phyloP scores from a whole-genome alignment of 2,797 vertebrate species.

The Pangasius sanitwongsei region DNA sequence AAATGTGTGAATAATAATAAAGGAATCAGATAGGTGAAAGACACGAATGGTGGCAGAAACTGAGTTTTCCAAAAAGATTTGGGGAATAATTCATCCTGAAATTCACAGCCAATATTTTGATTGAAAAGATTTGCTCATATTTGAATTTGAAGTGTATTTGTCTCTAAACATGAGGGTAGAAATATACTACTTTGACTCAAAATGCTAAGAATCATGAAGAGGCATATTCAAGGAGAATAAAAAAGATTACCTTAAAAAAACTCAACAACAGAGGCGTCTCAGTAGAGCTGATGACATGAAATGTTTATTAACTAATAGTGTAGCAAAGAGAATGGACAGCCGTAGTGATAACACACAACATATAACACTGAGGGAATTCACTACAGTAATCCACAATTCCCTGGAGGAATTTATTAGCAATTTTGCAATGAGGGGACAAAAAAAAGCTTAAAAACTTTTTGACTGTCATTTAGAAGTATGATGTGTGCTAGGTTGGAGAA shows the following conservation, averaged over 20 bases:
- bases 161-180: background rate
- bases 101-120: background rate
- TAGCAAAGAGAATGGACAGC: background rate
- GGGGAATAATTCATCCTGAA: background rate
- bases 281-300: background rate
- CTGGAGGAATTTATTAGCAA: background rate
- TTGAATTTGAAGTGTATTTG: background rate
- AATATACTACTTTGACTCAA: background rate
- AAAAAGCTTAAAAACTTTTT: background rate
- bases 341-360: background rate
- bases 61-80: background rate
- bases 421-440: background rate
- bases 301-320: background rate
- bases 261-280: background rate
- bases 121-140: background rate
- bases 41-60: background rate
- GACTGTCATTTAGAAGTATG: background rate
- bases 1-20: constrained; percentile 1
- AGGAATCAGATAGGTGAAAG: constrained; percentile 9
- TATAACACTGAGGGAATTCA: background rate
- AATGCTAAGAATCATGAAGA: background rate
- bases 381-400: background rate
- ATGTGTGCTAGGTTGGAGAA: background rate
- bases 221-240: background rate
- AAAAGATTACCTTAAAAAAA: background rate